Evolutionary conservation across 64 coral and sea anemone genomes (phyloP).

Genomic region (Pocillopora damicornis): DNA sequence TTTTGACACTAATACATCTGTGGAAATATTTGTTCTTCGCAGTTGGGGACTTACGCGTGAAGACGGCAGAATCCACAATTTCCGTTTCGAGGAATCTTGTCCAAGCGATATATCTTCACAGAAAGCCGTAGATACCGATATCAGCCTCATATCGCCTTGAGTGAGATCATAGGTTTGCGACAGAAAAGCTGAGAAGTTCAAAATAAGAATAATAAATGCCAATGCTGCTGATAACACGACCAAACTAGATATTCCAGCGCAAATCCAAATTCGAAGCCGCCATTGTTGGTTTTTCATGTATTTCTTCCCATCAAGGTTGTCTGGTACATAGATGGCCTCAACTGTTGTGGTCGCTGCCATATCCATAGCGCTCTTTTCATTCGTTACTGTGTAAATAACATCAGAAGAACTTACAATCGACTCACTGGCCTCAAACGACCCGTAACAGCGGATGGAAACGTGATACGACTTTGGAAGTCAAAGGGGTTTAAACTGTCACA

Average conservation of each 20-base stretch:
- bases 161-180: conserved; percentile 70
- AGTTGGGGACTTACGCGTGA: conserved; percentile 13
- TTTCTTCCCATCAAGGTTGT: conserved; percentile 30
- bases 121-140: conserved; percentile 78
- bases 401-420: not conserved
- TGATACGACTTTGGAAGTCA: conserved; percentile 26
- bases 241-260: conserved; percentile 53
- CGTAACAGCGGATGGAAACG: not conserved
- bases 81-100: conserved; percentile 35
- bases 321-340: conserved; percentile 37
- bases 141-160: conserved; percentile 77
- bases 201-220: conserved; percentile 73
- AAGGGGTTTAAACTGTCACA: conserved; percentile 12
- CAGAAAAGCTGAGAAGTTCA: conserved; percentile 73
- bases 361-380: not conserved
- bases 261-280: conserved; percentile 68
- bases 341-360: conserved; percentile 38
- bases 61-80: conserved; percentile 47
- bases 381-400: conserved; percentile 10
- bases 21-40: conserved; percentile 57
- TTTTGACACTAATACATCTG: conserved; percentile 56
- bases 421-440: not conserved
- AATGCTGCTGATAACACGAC: conserved; percentile 50
- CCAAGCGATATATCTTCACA: conserved; percentile 75
- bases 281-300: conserved; percentile 66